Percentiles rank a stretch among this genome's conserved stretches.
phyloP scores from a whole-genome alignment of 2,888 invertebrate genomes.

The Sinelater perroti region DNA sequence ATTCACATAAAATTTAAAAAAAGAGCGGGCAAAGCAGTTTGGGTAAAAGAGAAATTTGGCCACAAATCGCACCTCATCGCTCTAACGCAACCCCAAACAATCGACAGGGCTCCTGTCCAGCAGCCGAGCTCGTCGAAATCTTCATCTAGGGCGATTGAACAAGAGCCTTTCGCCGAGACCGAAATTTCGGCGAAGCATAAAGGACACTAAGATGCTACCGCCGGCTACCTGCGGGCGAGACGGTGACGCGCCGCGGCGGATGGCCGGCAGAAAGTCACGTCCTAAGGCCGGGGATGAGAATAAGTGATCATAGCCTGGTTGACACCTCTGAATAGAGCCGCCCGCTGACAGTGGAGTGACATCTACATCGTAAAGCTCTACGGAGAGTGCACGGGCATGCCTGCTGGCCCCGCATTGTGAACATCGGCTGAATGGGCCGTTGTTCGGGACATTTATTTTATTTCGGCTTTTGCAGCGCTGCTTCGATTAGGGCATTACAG shows the following conservation, averaged over 20 bases:
- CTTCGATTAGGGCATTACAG: slow-evolving; percentile 11
- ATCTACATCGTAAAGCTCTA: slow-evolving; percentile 57
- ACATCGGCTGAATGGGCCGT: slow-evolving; percentile 27
- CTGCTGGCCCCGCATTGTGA: slow-evolving; percentile 25
- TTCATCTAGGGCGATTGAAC: too few relatives aligned
- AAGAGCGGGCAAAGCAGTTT: too few relatives aligned
- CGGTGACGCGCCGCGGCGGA: slow-evolving; percentile 32
- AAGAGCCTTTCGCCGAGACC: too few relatives aligned
- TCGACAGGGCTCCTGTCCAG: too few relatives aligned
- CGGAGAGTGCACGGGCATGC: slow-evolving; percentile 53
- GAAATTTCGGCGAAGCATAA: slow-evolving; percentile 49
- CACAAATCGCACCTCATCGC: too few relatives aligned
- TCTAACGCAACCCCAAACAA: too few relatives aligned
- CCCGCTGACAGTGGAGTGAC: slow-evolving; percentile 56
- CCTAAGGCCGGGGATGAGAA: slow-evolving; percentile 50
- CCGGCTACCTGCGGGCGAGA: slow-evolving; percentile 40
- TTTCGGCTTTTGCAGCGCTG: slow-evolving; percentile 15
- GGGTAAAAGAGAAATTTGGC: too few relatives aligned
- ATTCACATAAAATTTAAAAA: too few relatives aligned
- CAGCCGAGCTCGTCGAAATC: too few relatives aligned
- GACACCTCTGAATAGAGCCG: slow-evolving; percentile 57
- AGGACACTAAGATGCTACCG: slow-evolving; percentile 50
- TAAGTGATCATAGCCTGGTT: slow-evolving; percentile 56
- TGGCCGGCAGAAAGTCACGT: slow-evolving; percentile 33
- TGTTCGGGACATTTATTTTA: slow-evolving; percentile 26